Evolutionary conservation across 2,888 invertebrate species (phyloP).

Genomic region (Ectobius pallidus): DNA sequence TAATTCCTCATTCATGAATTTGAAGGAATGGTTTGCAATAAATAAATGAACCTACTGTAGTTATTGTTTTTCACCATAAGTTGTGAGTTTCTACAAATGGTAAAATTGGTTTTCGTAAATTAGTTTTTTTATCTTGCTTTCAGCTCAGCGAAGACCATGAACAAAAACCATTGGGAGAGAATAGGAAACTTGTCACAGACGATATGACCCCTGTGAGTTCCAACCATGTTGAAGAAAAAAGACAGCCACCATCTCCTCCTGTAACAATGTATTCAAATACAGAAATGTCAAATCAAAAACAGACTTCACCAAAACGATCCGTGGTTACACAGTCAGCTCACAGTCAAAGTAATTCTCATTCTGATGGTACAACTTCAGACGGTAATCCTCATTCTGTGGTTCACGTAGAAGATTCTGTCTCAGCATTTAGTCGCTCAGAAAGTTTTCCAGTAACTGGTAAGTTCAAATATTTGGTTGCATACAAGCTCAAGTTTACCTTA

Average conservation of each 20-base stretch:
- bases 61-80: too few species aligned
- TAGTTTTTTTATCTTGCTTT: slow-evolving; percentile 42
- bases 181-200: slow-evolving; percentile 46
- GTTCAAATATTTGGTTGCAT: too few species aligned
- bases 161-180: slow-evolving; percentile 54
- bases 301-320: slow-evolving; percentile 37
- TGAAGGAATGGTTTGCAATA: too few species aligned
- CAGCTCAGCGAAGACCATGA: slow-evolving; percentile 63
- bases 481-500: too few species aligned
- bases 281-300: slow-evolving; percentile 30
- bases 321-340: slow-evolving; percentile 1
- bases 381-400: slow-evolving; percentile 69
- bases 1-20: too few species aligned
- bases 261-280: slow-evolving; percentile 8
- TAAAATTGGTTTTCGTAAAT: too few species aligned
- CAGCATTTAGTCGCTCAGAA: slow-evolving; percentile 48
- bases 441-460: slow-evolving; percentile 38
- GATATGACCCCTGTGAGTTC: neutral
- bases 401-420: slow-evolving; percentile 62
- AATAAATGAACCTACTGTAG: too few species aligned
- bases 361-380: slow-evolving; percentile 48
- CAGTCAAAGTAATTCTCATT: slow-evolving; percentile 45
- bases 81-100: too few species aligned
- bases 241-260: neutral
- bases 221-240: slow-evolving; percentile 6